Conservation (phyloP, 2,888 invertebrate species). For the Ptilodon capucinus region DNA sequence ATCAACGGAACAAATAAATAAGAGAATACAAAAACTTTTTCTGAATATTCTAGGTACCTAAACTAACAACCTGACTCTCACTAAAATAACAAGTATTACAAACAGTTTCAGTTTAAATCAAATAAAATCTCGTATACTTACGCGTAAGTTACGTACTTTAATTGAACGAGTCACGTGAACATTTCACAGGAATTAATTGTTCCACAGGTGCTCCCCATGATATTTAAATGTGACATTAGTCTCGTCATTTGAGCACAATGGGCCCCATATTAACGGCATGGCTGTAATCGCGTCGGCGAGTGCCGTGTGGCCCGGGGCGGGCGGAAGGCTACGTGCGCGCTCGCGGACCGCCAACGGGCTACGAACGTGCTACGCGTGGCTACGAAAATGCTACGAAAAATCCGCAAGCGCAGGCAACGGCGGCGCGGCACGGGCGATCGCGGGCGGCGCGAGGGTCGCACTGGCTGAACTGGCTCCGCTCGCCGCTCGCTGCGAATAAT, state of each 20-base stretch:
- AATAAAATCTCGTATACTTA: conserved; percentile 35
- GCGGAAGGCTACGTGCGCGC: conserved; percentile 45
- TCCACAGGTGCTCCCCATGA: conserved; percentile 65
- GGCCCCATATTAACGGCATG: conserved; percentile 60
- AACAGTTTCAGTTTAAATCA: background rate
- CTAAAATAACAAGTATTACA: background rate
- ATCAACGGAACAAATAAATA: background rate
- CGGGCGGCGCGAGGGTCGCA: conserved; percentile 71
- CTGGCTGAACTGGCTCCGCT: conserved; percentile 73
- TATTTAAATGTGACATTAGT: conserved; percentile 63
- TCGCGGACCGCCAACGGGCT: conserved; percentile 46
- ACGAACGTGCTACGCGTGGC: conserved; percentile 36
- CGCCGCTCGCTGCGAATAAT: conserved; percentile 72
- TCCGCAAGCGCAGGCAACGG: conserved; percentile 24
- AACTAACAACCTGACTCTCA: background rate
- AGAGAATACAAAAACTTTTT: background rate
- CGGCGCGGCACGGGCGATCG: conserved; percentile 51
- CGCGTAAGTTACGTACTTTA: conserved; percentile 44
- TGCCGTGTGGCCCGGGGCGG: conserved; percentile 40
- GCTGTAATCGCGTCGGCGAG: conserved; percentile 7
- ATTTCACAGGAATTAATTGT: conserved; percentile 56
- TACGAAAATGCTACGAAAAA: conserved; percentile 39
- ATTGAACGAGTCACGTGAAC: conserved; percentile 48
- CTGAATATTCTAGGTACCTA: background rate
- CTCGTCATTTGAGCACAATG: conserved; percentile 60